Base-by-base conservation (phyloP, 2,113 vertebrate genomes). In the Callocephalon fimbriatum region DNA sequence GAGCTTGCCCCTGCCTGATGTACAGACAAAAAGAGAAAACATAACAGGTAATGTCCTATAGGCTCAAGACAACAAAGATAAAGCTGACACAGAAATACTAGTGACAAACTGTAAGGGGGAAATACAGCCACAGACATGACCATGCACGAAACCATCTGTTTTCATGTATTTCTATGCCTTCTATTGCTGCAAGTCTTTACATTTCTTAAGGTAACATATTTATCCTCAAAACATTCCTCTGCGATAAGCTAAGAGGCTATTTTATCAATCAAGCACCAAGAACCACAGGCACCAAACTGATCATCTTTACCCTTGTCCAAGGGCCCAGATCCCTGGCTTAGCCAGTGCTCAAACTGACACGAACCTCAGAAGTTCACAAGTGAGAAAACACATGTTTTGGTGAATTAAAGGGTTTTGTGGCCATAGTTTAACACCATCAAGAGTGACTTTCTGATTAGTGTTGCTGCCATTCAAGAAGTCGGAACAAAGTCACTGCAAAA, bases 1-100 rank as follows among this genome's bases (percentile, higher is more conserved):
- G 87, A 98, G 92, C 97, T 93, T 97, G 97, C 82, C 93, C 79
- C 67, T 73, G 73, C 77, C 65, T 88, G 75, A 73, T 62, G 47
- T 75, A 73, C 38, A 83, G 31, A 51, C 66, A 94, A 83, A 90
- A 95, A 44, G 45, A 93, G 70, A 90, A 92, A 78, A 86, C 15
- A 50, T 54, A 95, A 80, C 89, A 95, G 62, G 83, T 94, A 93
- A 84, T 2, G 0, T 93, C 80, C 75, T 74, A 74, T 4, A 87
- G 50, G 38, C 56, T 91, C 77, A 71, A 82, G 32, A 73, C 74
- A 66, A 48, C 18, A 50, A 86, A 74, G 47, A 84, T 20, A 79
- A 89, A 86, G 61, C 31, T 1, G 1, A 62, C 10, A 59, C 11
- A 68, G 42, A 94, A 84, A 56, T 5, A 47, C 3, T 1, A 71